These are phyloP conservation scores for Blastomussa wellsi DNA, from an alignment of 92 coral and sea anemone genomes.

Conservation along the genomic window DNA sequence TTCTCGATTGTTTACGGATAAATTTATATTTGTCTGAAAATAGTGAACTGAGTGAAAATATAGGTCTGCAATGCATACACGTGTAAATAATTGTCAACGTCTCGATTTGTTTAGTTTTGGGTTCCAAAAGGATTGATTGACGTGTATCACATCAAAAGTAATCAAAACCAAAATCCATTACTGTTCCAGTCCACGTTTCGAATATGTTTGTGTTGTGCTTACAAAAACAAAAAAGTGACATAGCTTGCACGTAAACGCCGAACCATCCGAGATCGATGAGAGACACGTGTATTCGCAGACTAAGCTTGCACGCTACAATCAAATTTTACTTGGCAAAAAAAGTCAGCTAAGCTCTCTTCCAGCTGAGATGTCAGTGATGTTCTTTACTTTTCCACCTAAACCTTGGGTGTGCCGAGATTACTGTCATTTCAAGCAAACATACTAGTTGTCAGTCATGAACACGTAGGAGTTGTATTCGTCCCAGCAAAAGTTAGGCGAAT, in stretches of 20 bases:
- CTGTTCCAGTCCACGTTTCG: background rate
- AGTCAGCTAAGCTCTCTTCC: too few relatives aligned
- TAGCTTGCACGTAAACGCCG: background rate
- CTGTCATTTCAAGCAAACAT: background rate
- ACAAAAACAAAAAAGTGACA: background rate
- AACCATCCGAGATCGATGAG: too few relatives aligned
- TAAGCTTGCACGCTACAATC: background rate
- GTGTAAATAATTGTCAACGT: background rate
- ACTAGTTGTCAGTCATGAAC: background rate
- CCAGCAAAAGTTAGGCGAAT: background rate
- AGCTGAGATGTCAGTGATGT: too few relatives aligned
- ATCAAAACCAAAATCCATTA: background rate
- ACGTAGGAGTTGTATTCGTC: background rate
- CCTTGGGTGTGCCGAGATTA: background rate
- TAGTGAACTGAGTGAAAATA: background rate
- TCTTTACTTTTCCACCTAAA: background rate
- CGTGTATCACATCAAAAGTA: background rate
- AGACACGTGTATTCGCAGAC: too few relatives aligned
- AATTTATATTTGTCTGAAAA: background rate
- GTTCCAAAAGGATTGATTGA: background rate
- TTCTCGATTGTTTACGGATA: background rate
- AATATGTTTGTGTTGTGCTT: background rate
- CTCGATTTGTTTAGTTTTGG: slow-evolving; percentile 9
- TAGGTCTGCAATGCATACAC: background rate
- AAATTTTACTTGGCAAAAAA: background rate